phyloP scores from a whole-genome alignment of 2,888 invertebrate genomes.

The Ormyrus nitidulus region DNA sequence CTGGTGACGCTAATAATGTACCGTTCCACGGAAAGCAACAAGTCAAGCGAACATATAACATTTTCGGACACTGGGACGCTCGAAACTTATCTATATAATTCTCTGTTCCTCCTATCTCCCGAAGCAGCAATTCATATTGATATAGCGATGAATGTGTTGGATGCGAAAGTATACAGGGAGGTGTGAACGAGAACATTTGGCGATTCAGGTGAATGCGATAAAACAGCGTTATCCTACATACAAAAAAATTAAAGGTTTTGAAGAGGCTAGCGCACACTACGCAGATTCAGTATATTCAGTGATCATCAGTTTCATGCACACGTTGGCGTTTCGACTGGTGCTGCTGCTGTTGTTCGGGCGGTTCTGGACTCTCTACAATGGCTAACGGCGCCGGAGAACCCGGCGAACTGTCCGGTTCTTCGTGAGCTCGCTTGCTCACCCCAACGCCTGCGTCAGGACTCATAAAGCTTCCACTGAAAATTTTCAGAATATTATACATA shows the following conservation, averaged over 20 bases:
- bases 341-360: constrained; percentile 66
- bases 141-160: constrained; percentile 27
- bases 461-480: constrained; percentile 71
- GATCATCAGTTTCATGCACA: constrained; percentile 72
- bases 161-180: constrained; percentile 31
- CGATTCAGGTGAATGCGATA: constrained; percentile 50
- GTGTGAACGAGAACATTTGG: constrained; percentile 40
- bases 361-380: constrained; percentile 74
- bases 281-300: constrained; percentile 64
- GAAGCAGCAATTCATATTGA: constrained; percentile 38
- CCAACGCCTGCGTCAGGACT: constrained; percentile 73
- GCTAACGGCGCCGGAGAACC: constrained; percentile 73
- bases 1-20: constrained; percentile 24
- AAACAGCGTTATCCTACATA: constrained; percentile 52
- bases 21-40: constrained; percentile 37
- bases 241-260: constrained; percentile 50
- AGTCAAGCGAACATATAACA: constrained; percentile 11
- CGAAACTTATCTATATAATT: constrained; percentile 23
- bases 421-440: constrained; percentile 70
- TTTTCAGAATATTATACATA: background rate
- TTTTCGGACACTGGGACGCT: constrained; percentile 21
- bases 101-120: constrained; percentile 20
- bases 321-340: constrained; percentile 71
- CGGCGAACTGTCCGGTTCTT: constrained; percentile 73
- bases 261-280: constrained; percentile 41